phyloP scores from a whole-genome alignment of 2,113 vertebrate genomes.

The Anarrhichthys ocellatus region DNA sequence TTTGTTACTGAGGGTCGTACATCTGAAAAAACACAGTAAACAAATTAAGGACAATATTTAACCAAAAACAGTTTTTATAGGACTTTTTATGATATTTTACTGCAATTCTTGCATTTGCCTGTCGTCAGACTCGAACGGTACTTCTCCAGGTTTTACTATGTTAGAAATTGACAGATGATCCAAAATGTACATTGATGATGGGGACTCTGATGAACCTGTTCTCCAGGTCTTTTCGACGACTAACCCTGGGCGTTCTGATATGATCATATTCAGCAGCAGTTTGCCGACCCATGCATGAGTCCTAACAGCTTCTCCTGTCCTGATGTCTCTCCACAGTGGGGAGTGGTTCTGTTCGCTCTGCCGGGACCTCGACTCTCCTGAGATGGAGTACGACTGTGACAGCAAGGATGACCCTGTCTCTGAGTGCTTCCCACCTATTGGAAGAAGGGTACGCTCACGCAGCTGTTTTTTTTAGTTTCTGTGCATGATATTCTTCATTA shows the following conservation, averaged over 20 bases:
- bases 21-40: neutral
- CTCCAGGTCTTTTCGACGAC: neutral
- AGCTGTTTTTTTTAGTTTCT: neutral
- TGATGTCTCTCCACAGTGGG: conserved; percentile 83
- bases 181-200: neutral
- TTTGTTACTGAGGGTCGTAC: neutral
- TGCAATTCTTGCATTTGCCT: neutral
- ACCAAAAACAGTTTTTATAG: neutral
- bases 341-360: conserved; percentile 97
- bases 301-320: neutral
- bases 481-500: neutral
- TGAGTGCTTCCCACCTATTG: conserved; percentile 78
- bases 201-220: neutral
- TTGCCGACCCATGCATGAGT: neutral
- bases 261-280: neutral
- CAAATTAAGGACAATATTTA: neutral
- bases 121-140: neutral
- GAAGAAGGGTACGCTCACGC: conserved; percentile 85
- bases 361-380: conserved; percentile 87
- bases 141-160: neutral
- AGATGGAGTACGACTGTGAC: conserved; percentile 91
- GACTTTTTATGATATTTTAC: neutral
- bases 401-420: conserved; percentile 72
- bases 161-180: neutral
- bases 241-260: neutral